Evolutionary conservation across 2,797 vertebrate genomes (phyloP).

Genomic region (Ctenosaura bakeri): DNA sequence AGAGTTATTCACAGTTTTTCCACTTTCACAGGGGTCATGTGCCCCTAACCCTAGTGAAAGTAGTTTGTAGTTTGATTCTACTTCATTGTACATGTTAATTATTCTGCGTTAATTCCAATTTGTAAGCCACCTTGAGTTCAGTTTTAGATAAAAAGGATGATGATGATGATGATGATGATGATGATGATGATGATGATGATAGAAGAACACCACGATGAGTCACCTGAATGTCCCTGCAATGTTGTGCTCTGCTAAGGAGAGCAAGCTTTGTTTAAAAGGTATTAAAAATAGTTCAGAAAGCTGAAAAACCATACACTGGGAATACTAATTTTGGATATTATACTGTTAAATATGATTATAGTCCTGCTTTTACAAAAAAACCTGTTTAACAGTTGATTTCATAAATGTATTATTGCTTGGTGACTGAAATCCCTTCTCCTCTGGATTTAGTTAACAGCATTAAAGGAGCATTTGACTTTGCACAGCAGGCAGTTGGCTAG

Average conservation of each 20-base stretch:
- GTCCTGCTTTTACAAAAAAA: slow-evolving; percentile 46
- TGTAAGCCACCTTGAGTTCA: too few species aligned
- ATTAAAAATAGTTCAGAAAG: slow-evolving; percentile 3
- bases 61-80: too few species aligned
- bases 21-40: too few species aligned
- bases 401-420: slow-evolving; percentile 16
- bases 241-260: not conserved
- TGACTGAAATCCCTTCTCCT: not conserved
- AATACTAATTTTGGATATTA: not conserved
- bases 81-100: too few species aligned
- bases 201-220: too few species aligned
- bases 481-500: not conserved
- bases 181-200: too few species aligned
- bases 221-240: not conserved
- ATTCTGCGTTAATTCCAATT: too few species aligned
- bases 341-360: slow-evolving; percentile 44
- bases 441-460: slow-evolving; percentile 3
- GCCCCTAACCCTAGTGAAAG: too few species aligned
- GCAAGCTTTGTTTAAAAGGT: not conserved
- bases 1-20: too few species aligned
- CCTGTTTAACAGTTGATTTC: slow-evolving; percentile 29
- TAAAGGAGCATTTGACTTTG: not conserved
- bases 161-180: too few species aligned
- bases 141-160: too few species aligned
- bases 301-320: slow-evolving; percentile 4